A percentile compares a stretch with the other conserved stretches of the same genome.
phyloP scores from a whole-genome alignment of 64 coral and sea anemone species.

The Actinia tenebrosa region DNA sequence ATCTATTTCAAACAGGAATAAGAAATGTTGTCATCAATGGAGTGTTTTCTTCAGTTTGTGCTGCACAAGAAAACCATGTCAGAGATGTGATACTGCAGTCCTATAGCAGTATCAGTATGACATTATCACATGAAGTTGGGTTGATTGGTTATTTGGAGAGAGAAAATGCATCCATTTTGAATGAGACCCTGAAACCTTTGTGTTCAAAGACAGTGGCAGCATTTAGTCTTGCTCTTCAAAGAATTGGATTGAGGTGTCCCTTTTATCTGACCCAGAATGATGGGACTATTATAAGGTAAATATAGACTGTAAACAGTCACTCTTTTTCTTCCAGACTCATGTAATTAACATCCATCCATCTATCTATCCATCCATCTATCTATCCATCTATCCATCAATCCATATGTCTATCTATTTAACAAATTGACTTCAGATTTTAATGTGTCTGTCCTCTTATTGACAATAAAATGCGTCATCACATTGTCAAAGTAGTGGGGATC shows the following conservation, averaged over 20 bases:
- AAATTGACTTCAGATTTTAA: too few relatives aligned
- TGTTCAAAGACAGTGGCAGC: slow-evolving; percentile 52
- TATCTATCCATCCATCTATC: too few relatives aligned
- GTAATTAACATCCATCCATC: too few relatives aligned
- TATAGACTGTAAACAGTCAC: background rate
- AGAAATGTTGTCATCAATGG: slow-evolving; percentile 69
- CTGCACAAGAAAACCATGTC: slow-evolving; percentile 66
- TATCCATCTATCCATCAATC: too few relatives aligned
- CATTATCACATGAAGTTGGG: slow-evolving; percentile 80
- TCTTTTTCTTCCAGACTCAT: too few relatives aligned
- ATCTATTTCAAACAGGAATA: slow-evolving; percentile 39
- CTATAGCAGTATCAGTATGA: slow-evolving; percentile 68
- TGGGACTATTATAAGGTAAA: slow-evolving; percentile 78
- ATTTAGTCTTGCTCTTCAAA: slow-evolving; percentile 54
- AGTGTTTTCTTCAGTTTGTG: slow-evolving; percentile 72
- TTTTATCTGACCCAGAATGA: slow-evolving; percentile 97
- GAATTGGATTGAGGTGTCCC: slow-evolving; percentile 57
- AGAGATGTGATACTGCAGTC: slow-evolving; percentile 41
- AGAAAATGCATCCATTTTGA: slow-evolving; percentile 92
- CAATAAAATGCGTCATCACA: too few relatives aligned
- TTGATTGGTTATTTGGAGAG: slow-evolving; percentile 74
- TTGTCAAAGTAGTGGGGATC: too few relatives aligned
- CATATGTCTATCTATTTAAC: too few relatives aligned
- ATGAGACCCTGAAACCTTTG: slow-evolving; percentile 89
- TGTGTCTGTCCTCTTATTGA: too few relatives aligned